phyloP scores from a whole-genome alignment of 2,888 invertebrate species.

The Actias luna region DNA sequence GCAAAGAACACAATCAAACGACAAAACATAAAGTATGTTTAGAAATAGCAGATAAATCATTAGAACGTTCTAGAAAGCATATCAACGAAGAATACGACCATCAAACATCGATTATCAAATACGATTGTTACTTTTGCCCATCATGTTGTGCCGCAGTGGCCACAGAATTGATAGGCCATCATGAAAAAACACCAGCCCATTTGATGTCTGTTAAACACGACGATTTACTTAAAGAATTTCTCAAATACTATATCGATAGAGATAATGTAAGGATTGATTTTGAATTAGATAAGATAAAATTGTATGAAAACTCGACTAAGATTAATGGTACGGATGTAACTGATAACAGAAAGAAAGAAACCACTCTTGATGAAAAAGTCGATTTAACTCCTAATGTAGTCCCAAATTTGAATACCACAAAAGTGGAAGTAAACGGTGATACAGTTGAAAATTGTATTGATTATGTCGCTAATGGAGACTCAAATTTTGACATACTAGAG shows the following conservation, averaged over 20 bases:
- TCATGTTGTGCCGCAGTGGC: conserved; percentile 30
- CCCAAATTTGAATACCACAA: background rate
- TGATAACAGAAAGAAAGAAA: background rate
- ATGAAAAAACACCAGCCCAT: conserved; percentile 32
- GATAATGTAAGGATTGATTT: conserved; percentile 19
- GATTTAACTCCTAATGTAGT: background rate
- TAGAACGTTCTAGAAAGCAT: conserved; percentile 34
- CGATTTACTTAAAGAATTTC: conserved; percentile 30
- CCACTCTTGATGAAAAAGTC: background rate
- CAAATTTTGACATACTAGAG: background rate
- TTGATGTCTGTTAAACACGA: conserved; percentile 30
- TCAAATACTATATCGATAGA: conserved; percentile 20
- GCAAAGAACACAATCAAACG: conserved; percentile 35
- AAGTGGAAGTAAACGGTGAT: background rate
- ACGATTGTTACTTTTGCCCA: conserved; percentile 35
- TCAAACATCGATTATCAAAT: conserved; percentile 9
- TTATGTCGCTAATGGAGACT: background rate
- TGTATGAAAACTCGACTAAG: background rate
- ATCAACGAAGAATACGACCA: conserved; percentile 17
- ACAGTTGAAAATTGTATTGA: background rate
- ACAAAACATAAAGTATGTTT: conserved; percentile 34
- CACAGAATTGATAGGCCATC: conserved; percentile 25
- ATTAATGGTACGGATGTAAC: background rate
- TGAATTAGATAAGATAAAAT: background rate
- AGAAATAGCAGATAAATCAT: conserved; percentile 35